Percentiles rank a stretch among this genome's conserved stretches.
Evolutionary conservation across 2,797 vertebrate genomes (phyloP).

Genomic region (Sebastes iracundus): DNA sequence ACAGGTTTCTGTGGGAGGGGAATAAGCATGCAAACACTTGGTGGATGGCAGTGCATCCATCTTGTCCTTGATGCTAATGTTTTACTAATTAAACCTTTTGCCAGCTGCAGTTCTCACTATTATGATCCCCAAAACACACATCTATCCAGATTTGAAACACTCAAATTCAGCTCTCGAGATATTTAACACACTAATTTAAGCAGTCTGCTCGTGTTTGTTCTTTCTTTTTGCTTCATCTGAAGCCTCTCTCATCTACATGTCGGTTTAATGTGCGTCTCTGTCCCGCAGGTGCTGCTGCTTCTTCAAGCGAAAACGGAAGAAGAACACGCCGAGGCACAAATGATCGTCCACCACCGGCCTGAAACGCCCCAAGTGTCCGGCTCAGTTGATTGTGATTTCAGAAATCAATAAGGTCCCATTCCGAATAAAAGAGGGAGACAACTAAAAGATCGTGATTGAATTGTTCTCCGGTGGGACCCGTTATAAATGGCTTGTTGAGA

Average conservation of each 20-base stretch:
- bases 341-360: constrained; percentile 78
- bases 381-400: constrained; percentile 73
- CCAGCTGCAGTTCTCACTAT: constrained; percentile 2
- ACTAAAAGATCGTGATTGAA: constrained; percentile 57
- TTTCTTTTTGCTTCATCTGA: constrained; percentile 2
- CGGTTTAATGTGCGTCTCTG: constrained; percentile 26
- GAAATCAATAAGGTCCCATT: constrained; percentile 71
- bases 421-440: constrained; percentile 46
- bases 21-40: constrained; percentile 2
- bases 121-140: not conserved
- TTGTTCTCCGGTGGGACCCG: constrained; percentile 62
- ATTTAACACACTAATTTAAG: constrained; percentile 11
- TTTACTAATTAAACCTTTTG: not conserved
- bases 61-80: constrained; percentile 11
- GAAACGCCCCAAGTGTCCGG: constrained; percentile 44
- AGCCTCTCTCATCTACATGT: not conserved
- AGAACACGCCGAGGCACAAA: constrained; percentile 96
- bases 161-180: not conserved
- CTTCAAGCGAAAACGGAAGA: constrained; percentile 99
- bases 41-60: constrained; percentile 27
- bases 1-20: constrained; percentile 4
- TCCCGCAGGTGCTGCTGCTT: constrained; percentile 98
- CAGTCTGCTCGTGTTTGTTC: not conserved
- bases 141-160: constrained; percentile 6
- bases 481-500: constrained; percentile 50